Conservation (phyloP, 2,888 invertebrate genomes). For the Oscheius sp. region DNA sequence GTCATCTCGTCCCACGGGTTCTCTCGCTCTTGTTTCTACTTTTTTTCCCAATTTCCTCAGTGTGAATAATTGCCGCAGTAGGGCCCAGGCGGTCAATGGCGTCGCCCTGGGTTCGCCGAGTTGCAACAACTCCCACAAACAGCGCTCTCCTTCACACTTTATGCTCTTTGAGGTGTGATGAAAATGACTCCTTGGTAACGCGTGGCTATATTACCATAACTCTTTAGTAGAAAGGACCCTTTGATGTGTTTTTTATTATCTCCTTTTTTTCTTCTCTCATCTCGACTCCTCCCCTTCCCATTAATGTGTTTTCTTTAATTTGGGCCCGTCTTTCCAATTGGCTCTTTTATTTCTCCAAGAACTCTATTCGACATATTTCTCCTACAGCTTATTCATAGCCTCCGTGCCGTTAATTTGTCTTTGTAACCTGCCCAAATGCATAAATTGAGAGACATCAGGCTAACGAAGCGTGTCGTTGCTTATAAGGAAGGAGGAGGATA, state of each 20-base stretch:
- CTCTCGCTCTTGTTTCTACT: too few species aligned
- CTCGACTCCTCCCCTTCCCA: neutral
- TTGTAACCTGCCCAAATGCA: neutral
- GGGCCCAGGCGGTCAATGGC: constrained; percentile 13
- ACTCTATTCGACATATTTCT: neutral
- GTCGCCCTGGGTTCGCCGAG: constrained; percentile 5
- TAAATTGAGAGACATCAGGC: too few species aligned
- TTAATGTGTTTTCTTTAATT: neutral
- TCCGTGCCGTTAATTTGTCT: neutral
- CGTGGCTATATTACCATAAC: neutral
- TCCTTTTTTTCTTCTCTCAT: neutral
- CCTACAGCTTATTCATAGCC: neutral
- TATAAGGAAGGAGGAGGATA: too few species aligned
- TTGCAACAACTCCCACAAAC: neutral
- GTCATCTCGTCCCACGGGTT: too few species aligned
- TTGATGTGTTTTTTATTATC: neutral
- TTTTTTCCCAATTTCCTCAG: constrained; percentile 21
- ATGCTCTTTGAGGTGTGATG: neutral
- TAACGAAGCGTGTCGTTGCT: too few species aligned
- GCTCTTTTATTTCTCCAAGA: neutral
- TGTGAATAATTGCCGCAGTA: constrained; percentile 16
- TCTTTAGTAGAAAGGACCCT: neutral
- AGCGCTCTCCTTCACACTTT: neutral
- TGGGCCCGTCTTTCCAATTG: neutral
- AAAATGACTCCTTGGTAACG: neutral